phyloP scores from a whole-genome alignment of 2,888 invertebrate species.

The Iselma pallidipennis region DNA sequence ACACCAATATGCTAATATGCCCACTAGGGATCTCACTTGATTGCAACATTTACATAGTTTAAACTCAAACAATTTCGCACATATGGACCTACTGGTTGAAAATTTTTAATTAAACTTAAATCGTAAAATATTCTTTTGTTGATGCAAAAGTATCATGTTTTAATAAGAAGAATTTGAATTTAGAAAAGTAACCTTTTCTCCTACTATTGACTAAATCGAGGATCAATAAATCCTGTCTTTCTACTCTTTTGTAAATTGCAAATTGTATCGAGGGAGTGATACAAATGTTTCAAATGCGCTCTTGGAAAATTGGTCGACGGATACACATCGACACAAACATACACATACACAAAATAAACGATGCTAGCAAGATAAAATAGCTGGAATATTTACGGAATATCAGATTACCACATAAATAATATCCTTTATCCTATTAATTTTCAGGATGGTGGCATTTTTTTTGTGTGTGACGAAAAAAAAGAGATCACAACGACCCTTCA shows the following conservation, averaged over 20 bases:
- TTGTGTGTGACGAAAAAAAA: no score
- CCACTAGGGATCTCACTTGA: not conserved
- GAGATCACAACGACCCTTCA: no score
- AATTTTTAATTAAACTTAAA: not conserved
- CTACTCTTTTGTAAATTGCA: not conserved
- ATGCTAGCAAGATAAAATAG: no score
- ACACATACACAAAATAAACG: no score
- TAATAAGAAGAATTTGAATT: not conserved
- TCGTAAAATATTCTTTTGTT: not conserved
- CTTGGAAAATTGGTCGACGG: not conserved
- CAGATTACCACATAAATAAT: not conserved
- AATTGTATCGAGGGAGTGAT: not conserved
- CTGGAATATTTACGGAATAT: not conserved
- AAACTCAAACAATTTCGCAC: not conserved
- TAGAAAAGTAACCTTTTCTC: not conserved
- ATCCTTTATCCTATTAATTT: no score
- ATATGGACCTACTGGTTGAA: not conserved
- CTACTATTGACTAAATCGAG: not conserved
- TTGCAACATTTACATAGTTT: not conserved
- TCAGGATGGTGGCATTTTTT: no score
- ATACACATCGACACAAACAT: not conserved
- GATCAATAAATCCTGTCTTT: not conserved
- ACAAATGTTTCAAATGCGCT: not conserved
- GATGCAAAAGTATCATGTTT: no score
- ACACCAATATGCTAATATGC: not conserved